Base-by-base conservation (phyloP, 2,113 vertebrate genomes). In the Anas platyrhynchos region DNA sequence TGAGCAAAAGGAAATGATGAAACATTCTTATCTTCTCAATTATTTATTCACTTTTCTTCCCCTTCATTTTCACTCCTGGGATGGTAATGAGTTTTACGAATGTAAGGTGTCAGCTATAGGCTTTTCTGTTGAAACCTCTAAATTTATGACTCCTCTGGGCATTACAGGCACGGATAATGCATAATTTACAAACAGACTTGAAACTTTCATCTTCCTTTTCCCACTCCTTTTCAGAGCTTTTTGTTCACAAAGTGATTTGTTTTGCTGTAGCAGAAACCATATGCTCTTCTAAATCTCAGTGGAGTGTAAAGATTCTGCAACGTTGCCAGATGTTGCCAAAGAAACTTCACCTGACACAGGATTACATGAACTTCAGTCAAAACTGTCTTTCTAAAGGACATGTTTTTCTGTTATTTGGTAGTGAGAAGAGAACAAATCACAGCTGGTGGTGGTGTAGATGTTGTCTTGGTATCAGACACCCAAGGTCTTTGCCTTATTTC, bases 61-160 rank as follows among this genome's bases (percentile, higher is more conserved):
- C 92, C 66, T 83, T 41, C 83, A 67, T 94, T 96, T 97, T 93
- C 93, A 95, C 96, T 97, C 89, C 96, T 92, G 89, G 91, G 89
- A 78, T 94, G 95, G 78, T 96, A 98, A 97, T 97, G 97, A 97
- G 96, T 98, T 97, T 97, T 96, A 96, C 93, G 76, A 97, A 97
- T 97, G 97, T 75, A 97, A 96, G 92, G 97, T 97, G 96, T 97
- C 96, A 98, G 94, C 94, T 97, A 83, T 41, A 95, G 94, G 91
- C 68, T 97, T 96, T 86, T 95, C 69, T 97, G 89, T 95, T 96
- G 91, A 97, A 96, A 96, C 94, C 78, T 97, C 93, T 92, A 80
- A 97, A 98, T 98, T 98, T 98, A 97, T 93, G 94, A 92, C 89
- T 94, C 96, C 94, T 95, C 63, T 74, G 96, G 95, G 96, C 88